Evolutionary conservation across 92 coral and sea anemone species (phyloP), one percentile per base, ranked within the genome.

Genomic region (Porites divaricata): DNA sequence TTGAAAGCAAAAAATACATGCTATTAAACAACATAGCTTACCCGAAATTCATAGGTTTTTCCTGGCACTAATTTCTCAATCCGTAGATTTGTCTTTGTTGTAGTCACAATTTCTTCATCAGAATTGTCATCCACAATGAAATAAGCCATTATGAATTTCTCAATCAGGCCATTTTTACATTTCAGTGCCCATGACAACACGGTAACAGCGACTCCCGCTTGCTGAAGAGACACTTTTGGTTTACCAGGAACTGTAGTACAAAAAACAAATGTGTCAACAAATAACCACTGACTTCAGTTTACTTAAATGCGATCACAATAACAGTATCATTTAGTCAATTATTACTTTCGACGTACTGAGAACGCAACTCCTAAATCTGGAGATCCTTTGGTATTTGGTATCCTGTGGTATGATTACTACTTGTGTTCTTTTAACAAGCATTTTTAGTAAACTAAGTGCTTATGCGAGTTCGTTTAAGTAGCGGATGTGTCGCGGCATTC

Each of bases 111-210:
- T 25, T 70, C 2, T 4, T 16, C 13, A 2, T 16, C 52, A 25
- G 54, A 70, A 16, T 8, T 23, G 26, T 70, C 53, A 70, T 70
- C 75, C 48, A 10, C n/a, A 2, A 15, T 70, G 12, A 45, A 25
- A 50, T 70, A 70, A 23, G 48, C n/a, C 51, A 70, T n/a, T 12
- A 12, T 0, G 26, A 23, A 70, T 45, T 25, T 20, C 51, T 70
- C 15, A 16, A 70, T 70, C 6, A 70, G 15, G 53, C 75, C 75
- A 70, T 70, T 70, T 70, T 70, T 70, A 22, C 48, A 45, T 45
- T 70, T 45, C 0, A 70, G 53, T 13, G 0, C 8, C 75, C 75
- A 70, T 17, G 75, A 70, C 4, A 54, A 13, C 59, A 11, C 0
- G 5, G 9, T 12, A 54, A 15, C 12, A 13, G 11, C 10, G 16